Percentiles rank a stretch among this genome's conserved stretches.
These are phyloP conservation scores for Takifugu ocellatus DNA, from an alignment of 2,797 vertebrate genomes.

Conservation along the genomic window DNA sequence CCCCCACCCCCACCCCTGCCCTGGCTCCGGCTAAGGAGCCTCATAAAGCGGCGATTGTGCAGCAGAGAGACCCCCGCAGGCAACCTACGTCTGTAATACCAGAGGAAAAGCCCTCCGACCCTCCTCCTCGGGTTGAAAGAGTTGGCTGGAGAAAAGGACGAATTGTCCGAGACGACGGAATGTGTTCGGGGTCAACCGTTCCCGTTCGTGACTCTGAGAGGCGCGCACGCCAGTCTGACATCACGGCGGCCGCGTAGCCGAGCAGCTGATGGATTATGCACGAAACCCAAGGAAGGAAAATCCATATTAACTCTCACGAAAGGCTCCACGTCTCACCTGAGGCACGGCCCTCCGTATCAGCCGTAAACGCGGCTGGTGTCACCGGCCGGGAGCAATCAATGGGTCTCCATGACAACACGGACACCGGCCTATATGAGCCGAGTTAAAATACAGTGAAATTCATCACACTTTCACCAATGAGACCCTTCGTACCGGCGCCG, in stretches of 20 bases:
- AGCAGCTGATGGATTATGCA: constrained; percentile 57
- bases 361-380: too few species aligned
- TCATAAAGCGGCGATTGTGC: constrained; percentile 64
- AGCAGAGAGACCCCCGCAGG: constrained; percentile 48
- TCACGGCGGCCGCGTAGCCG: background rate
- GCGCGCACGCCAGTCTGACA: background rate
- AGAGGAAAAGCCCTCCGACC: constrained; percentile 44
- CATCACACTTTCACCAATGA: constrained; percentile 19
- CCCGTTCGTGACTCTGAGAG: constrained; percentile 1
- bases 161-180: constrained; percentile 50
- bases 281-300: constrained; percentile 37
- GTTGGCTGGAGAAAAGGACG: constrained; percentile 45
- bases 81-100: constrained; percentile 56
- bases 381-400: constrained; percentile 39
- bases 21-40: constrained; percentile 42
- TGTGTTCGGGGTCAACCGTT: constrained; percentile 32
- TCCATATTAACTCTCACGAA: constrained; percentile 48
- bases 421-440: too few species aligned
- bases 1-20: constrained; percentile 28
- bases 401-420: constrained; percentile 15
- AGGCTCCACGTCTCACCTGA: constrained; percentile 25
- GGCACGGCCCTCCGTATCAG: background rate
- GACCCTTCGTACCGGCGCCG: too few species aligned
- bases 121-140: constrained; percentile 49
- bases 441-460: constrained; percentile 5